Conservation (phyloP, 2,113 vertebrate species). For the Podarcis muralis region DNA sequence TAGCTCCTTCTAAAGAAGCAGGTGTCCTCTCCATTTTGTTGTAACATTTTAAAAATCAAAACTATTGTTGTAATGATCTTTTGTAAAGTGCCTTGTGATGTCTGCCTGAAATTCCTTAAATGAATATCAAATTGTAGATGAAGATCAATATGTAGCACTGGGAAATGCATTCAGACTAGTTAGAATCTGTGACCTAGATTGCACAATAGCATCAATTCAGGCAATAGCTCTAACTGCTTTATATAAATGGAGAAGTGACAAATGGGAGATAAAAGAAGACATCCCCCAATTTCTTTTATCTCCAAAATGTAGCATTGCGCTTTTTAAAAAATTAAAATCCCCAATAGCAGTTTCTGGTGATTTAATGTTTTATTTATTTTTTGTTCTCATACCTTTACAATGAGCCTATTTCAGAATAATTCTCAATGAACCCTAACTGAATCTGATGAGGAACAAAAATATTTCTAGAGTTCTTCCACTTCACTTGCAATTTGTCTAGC, state of each 20-base stretch:
- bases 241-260: neutral
- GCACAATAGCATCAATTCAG: neutral
- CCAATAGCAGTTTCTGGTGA: neutral
- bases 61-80: too few species aligned
- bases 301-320: neutral
- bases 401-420: neutral
- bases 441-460: slow-evolving; percentile 50
- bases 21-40: too few species aligned
- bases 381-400: slow-evolving; percentile 25
- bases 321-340: neutral
- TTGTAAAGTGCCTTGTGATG: too few species aligned
- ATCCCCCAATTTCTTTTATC: neutral
- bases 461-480: slow-evolving; percentile 62
- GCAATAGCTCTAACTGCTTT: neutral
- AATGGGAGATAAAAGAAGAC: neutral
- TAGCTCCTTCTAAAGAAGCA: too few species aligned
- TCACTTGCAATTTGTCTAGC: slow-evolving; percentile 63
- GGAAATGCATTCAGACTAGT: neutral
- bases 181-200: neutral
- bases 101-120: too few species aligned
- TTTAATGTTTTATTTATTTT: neutral
- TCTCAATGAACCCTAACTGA: slow-evolving; percentile 30
- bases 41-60: too few species aligned
- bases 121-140: neutral
- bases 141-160: rapidly evolving